phyloP scores from a whole-genome alignment of 1,140 invertebrate genomes.

The Leptinotarsa lineolata region DNA sequence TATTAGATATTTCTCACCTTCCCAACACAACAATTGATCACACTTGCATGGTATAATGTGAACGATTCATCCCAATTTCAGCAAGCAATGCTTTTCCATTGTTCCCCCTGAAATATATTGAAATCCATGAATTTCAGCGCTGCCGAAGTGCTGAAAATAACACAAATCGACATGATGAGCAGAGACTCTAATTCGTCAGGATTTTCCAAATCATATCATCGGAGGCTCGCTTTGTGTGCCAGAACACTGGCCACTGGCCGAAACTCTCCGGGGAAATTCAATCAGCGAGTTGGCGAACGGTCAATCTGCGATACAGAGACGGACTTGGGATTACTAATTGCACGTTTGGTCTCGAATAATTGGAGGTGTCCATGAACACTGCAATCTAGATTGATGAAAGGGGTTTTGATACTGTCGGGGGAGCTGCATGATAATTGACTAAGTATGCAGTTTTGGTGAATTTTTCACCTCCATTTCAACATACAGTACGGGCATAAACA shows the following conservation, averaged over 20 bases:
- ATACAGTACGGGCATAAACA: neutral
- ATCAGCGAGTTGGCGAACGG: constrained; percentile 42
- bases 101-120: neutral
- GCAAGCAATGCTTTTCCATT: neutral
- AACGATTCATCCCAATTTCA: neutral
- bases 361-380: neutral
- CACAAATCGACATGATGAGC: constrained; percentile 37
- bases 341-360: neutral
- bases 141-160: constrained; percentile 26
- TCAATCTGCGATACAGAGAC: constrained; percentile 36
- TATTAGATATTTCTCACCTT: no score
- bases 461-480: neutral
- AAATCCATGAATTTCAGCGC: constrained; percentile 16
- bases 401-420: neutral
- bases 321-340: constrained; percentile 13
- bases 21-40: no score
- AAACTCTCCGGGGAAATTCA: constrained; percentile 45
- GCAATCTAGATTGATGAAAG: neutral
- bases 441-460: no score
- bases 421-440: neutral
- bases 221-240: constrained; percentile 41
- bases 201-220: constrained; percentile 50
- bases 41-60: no score
- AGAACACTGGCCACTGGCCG: constrained; percentile 36
- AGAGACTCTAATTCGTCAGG: constrained; percentile 48